Conservation (phyloP, 2,888 invertebrate genomes). For the Apantesis nais region DNA sequence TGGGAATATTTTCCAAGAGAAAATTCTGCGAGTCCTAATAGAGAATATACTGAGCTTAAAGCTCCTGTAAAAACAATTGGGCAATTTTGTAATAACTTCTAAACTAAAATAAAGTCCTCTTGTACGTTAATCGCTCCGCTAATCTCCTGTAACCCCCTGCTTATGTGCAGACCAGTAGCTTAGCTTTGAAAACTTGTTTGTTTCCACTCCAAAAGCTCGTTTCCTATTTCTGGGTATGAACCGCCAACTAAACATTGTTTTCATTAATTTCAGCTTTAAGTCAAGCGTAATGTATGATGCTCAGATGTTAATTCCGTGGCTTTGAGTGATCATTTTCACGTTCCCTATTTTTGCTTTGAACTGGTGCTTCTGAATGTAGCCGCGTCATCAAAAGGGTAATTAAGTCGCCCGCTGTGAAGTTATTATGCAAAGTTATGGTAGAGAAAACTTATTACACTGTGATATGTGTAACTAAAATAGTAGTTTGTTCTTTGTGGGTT, state of each 20-base stretch:
- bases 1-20: too few relatives aligned
- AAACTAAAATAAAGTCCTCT: not conserved
- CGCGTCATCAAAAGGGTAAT: constrained; percentile 23
- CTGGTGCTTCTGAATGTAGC: constrained; percentile 9
- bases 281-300: constrained; percentile 28
- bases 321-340: constrained; percentile 18
- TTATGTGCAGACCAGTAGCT: constrained; percentile 38
- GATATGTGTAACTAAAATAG: constrained; percentile 11
- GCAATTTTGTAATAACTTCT: not conserved
- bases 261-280: constrained; percentile 27
- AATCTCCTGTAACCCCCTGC: constrained; percentile 4
- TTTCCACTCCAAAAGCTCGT: constrained; percentile 34
- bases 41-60: not conserved
- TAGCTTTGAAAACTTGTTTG: constrained; percentile 57
- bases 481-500: constrained; percentile 8
- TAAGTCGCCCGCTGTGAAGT: constrained; percentile 21
- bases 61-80: not conserved
- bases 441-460: constrained; percentile 14
- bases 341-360: constrained; percentile 20
- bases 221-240: constrained; percentile 41
- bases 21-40: too few relatives aligned
- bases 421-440: constrained; percentile 23
- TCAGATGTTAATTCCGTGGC: constrained; percentile 24
- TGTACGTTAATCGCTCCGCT: constrained; percentile 28
- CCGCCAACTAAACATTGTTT: constrained; percentile 44